Evolutionary conservation across 2,113 vertebrate genomes (phyloP).

Genomic region (Corydoras maculifer): DNA sequence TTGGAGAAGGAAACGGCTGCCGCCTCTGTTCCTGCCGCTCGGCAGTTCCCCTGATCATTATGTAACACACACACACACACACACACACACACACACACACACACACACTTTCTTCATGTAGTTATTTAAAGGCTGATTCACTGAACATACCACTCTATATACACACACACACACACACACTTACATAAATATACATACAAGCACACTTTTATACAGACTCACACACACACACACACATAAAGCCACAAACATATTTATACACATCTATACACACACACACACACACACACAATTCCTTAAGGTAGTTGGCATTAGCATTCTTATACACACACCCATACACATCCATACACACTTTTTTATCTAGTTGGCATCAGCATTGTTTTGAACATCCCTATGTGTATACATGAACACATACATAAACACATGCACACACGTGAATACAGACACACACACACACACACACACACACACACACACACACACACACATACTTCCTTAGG

Average conservation of each 20-base stretch:
- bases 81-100: conserved; percentile 2
- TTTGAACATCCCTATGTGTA: not conserved
- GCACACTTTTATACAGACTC: too few species aligned
- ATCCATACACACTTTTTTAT: not conserved
- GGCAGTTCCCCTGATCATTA: conserved; percentile 35
- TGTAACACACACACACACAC: conserved; percentile 11
- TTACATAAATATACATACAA: too few species aligned
- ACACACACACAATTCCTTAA: too few species aligned
- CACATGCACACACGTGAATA: not conserved
- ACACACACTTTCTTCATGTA: conserved; percentile 5
- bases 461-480: not conserved
- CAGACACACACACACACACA: not conserved
- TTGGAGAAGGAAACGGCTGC: conserved; percentile 20
- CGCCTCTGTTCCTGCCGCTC: conserved; percentile 20
- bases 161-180: too few species aligned
- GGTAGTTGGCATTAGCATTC: conserved; percentile 13
- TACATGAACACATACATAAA: not conserved
- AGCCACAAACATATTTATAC: too few species aligned
- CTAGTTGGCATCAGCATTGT: not conserved
- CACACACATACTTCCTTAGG: too few species aligned
- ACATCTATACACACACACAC: too few species aligned
- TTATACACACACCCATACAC: not conserved
- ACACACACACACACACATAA: too few species aligned
- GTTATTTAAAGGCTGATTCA: conserved; percentile 5
- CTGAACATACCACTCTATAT: too few species aligned